A percentile compares a stretch with the other conserved stretches of the same genome.
Evolutionary conservation across 1,140 invertebrate species (phyloP).

Genomic region (Ganaspis sp.): DNA sequence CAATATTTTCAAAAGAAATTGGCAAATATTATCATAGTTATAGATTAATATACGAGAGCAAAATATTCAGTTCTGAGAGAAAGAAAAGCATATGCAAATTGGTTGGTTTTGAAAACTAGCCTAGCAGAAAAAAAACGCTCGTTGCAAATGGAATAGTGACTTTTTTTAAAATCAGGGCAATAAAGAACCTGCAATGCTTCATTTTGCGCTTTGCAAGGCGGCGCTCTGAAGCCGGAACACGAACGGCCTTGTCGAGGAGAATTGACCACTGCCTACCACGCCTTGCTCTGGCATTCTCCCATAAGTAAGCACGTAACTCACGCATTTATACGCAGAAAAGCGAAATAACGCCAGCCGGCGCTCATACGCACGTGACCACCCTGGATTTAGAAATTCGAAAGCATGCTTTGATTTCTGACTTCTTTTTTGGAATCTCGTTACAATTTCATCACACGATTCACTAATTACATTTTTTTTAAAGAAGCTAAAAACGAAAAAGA

Average conservation of each 20-base stretch:
- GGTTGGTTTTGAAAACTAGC: too few relatives aligned
- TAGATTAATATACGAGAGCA: too few relatives aligned
- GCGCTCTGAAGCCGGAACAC: conserved; percentile 55
- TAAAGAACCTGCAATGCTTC: conserved; percentile 30
- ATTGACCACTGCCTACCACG: conserved; percentile 57
- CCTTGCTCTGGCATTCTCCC: conserved; percentile 60
- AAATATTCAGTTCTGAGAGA: not conserved
- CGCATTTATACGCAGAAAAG: conserved; percentile 7
- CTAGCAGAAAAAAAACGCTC: not conserved
- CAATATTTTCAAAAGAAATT: too few relatives aligned
- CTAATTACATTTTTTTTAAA: too few relatives aligned
- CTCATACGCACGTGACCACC: not conserved
- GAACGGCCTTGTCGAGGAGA: conserved; percentile 64
- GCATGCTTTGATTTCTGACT: not conserved
- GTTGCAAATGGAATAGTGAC: not conserved
- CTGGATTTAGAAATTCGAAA: conserved; percentile 14
- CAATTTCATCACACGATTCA: not conserved
- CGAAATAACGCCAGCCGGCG: not conserved
- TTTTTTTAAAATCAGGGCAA: conserved; percentile 7
- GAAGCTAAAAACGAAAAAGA: too few relatives aligned
- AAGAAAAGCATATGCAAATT: not conserved
- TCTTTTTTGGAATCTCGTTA: not conserved
- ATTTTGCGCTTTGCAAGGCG: conserved; percentile 30
- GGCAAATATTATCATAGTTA: too few relatives aligned
- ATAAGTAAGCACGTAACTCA: conserved; percentile 51